Evolutionary conservation across 2,113 vertebrate genomes (phyloP).

Genomic region (Nestor notabilis): DNA sequence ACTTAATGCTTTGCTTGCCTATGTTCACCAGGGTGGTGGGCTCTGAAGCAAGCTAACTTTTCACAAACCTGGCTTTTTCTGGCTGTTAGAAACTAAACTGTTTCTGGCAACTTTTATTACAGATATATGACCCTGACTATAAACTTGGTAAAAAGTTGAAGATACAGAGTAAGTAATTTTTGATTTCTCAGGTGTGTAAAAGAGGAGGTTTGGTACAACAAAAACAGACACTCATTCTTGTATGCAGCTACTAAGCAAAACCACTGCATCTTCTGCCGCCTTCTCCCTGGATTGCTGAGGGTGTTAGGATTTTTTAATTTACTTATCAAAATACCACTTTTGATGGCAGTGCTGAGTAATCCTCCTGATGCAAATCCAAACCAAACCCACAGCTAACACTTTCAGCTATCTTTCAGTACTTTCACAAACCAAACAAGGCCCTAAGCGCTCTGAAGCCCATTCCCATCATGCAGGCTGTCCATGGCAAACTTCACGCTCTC

Average conservation of each 20-base stretch:
- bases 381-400: background rate
- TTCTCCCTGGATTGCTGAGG: background rate
- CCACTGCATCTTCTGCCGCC: background rate
- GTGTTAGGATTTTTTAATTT: background rate
- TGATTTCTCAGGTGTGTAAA: accelerated
- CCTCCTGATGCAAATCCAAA: background rate
- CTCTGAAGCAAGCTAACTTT: background rate
- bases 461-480: accelerated
- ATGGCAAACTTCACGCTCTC: background rate
- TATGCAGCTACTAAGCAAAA: background rate
- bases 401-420: background rate
- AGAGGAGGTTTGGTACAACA: background rate
- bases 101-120: background rate
- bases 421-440: background rate
- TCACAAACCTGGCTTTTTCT: background rate
- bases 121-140: background rate
- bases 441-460: background rate
- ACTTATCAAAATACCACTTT: background rate
- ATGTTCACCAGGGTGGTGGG: accelerated
- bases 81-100: background rate
- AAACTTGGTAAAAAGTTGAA: background rate
- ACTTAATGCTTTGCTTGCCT: background rate
- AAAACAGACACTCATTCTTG: background rate
- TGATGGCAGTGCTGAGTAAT: background rate
- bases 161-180: background rate